Evolutionary conservation across 2,888 invertebrate species (phyloP), one percentile per base, ranked within the genome.

Genomic region (Pammene fasciana): DNA sequence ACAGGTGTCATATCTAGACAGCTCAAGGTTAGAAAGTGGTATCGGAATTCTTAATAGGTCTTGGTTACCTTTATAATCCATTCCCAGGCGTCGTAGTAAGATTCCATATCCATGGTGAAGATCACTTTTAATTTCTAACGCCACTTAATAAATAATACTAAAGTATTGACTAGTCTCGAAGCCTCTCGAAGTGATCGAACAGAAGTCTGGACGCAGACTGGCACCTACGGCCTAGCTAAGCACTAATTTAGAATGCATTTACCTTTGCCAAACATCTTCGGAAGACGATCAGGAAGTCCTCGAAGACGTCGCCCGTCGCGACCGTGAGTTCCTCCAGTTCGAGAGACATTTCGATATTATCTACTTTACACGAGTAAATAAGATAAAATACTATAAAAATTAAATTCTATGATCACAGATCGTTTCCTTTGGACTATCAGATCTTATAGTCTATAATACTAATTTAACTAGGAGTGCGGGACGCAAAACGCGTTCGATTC

Each of bases 261-360:
- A 96, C 96, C 95, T 94, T 94, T 88, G 94, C 93, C 87, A 95
- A 93, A 81, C 95, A 93, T 79, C 95, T 94, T 75, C 95, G 94
- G 83, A 95, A 95, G 81, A 95, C 93, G 78, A 94, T 87, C 80
- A 95, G 93, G 87, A 96, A 95, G 87, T 96, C 96, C 84, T 95
- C 95, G 86, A 96, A 93, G 78, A 95, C 94, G 87, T 96, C 95
- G 76, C 96, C 96, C 76, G 95, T 93, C 82, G 93, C 86, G 77
- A 93, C 92, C 78, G 93, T 86, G 38, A 94, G 85, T 76, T 95
- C 94, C 84, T 94, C 95, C 83, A 95, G 93, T 82, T 95, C 95
- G 82, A 94, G 86, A 82, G 94, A 94, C 94, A 96, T 95, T 83
- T 89, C 94, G 66, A 60, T 65, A 59, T 36, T 74, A 74, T 84